Base-by-base conservation (phyloP, 2,888 invertebrate genomes). In the Euzetes globulus region DNA sequence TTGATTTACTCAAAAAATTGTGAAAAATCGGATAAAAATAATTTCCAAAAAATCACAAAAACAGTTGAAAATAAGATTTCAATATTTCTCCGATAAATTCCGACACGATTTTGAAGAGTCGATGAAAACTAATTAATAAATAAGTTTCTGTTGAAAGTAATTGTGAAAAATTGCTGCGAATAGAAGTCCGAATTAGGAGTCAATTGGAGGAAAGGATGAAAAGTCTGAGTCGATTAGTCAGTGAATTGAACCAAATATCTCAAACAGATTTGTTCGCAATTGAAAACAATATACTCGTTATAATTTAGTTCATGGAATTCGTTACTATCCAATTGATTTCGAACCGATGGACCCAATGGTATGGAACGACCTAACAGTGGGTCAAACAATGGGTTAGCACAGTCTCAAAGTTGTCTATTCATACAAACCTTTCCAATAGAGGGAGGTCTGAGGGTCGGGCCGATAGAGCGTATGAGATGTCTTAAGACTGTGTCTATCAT, bases 211-310 rank as follows among this genome's bases (percentile, higher is more conserved):
- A 41, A 41, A 41, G 13, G 41, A 41, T 41, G 11, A 41, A 41
- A 41, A 1, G 13, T 41, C 13, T 41, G 41, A 41, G 41, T 33
- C 33, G 7, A 33, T 74, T 33, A 74, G 22, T 70, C 58, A 27
- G 6, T 41, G 50, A 74, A 78, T 58, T 77, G 74, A 47, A 79
- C 77, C 71, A 79, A 47, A 74, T 79, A 79, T 27, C 79, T 77
- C 22, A 79, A 76, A 75, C 77, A 77, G 29, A 79, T 78, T 74
- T 79, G 79, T 22, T 77, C 76, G 70, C 77, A 74, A 50, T 78
- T 77, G 72, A 76, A 79, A 17, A 79, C 79, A 41, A 79, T 75
- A 63, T 79, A 79, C 75, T 79, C 79, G 71, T 78, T 79, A 75
- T 77, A 78, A 72, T 75, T 75, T 72, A 75, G 55, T 65, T 74